Percentiles rank a stretch among this genome's conserved stretches.
Conservation (phyloP, 2,888 invertebrate species). For the Lobophora halterata region DNA sequence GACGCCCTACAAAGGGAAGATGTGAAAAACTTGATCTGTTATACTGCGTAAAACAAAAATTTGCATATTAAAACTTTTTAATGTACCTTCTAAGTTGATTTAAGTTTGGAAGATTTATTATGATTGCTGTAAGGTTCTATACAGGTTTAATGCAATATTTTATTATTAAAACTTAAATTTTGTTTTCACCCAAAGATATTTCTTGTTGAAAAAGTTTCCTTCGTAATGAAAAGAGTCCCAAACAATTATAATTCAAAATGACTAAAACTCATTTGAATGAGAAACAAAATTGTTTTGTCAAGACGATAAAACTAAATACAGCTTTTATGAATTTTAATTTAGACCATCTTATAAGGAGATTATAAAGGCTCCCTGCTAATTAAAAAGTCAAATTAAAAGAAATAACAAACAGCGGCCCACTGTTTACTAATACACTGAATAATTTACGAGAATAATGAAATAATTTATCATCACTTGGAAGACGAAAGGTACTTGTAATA, state of each 20-base stretch:
- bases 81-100: too few relatives aligned
- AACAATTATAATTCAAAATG: conserved; percentile 35
- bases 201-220: too few relatives aligned
- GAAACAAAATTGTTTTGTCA: conserved; percentile 49
- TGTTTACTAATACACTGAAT: conserved; percentile 15
- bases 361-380: conserved; percentile 60
- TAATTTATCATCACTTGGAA: conserved; percentile 1
- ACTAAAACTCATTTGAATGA: conserved; percentile 44
- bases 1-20: too few relatives aligned
- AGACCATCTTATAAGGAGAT: conserved; percentile 69
- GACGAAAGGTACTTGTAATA: too few relatives aligned
- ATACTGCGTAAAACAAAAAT: too few relatives aligned
- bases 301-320: conserved; percentile 51
- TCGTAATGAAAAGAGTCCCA: neutral
- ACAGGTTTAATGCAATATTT: too few relatives aligned
- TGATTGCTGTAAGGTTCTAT: too few relatives aligned
- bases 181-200: too few relatives aligned
- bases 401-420: conserved; percentile 35
- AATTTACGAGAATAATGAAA: conserved; percentile 9
- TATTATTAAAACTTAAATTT: too few relatives aligned
- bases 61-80: too few relatives aligned
- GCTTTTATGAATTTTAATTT: conserved; percentile 67
- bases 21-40: too few relatives aligned
- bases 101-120: too few relatives aligned
- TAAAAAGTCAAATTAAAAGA: conserved; percentile 70